Evolutionary conservation across 35 echinoderm and acorn worm genomes (phyloP), one percentile per base, ranked within the genome.

Genomic region (Heliocidaris tuberculata): DNA sequence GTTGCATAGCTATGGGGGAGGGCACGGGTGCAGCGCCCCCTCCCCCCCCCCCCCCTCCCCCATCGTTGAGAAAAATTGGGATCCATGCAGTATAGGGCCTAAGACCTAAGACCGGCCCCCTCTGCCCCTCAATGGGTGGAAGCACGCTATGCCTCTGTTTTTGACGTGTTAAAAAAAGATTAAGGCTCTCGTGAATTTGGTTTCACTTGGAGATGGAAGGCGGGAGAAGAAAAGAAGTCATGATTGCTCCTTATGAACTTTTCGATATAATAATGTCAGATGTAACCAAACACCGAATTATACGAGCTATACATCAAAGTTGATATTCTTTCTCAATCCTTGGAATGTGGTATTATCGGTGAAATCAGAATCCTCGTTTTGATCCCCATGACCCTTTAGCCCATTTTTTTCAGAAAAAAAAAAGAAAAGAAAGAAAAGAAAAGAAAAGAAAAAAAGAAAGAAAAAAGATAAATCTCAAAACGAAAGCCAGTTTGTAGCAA

Each of bases 251-350:
- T 78, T 21, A 78, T 78, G 65, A 78, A 78, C 65, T 78, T 78
- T 78, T 78, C 7, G 21, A 27, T 78, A n/a, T 27, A 78, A 78
- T 78, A 42, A 24, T 78, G 65, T 24, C 65, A 78, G 7, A 78
- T 78, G 65, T n/a, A 78, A 78, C 17, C 65, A 78, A 78, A 78
- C 8, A 78, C 65, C 65, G 27, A 78, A 78, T 78, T 78, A n/a
- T n/a, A 78, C 65, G 65, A 78, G 65, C 65, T 78, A 78, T 78
- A 78, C 21, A 78, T 78, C 65, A 78, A 78, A 78, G 65, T 78
- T 78, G 27, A 78, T 78, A 78, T n/a, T 27, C 65, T 78, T n/a
- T 29, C 65, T 78, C 52, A 78, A n/a, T 78, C 21, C 65, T 27
- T 27, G 65, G 65, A 78, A 78, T 78, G 65, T 78, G 65, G 65